phyloP scores from a whole-genome alignment of 2,113 vertebrate species.

The Bubo blakistoni region DNA sequence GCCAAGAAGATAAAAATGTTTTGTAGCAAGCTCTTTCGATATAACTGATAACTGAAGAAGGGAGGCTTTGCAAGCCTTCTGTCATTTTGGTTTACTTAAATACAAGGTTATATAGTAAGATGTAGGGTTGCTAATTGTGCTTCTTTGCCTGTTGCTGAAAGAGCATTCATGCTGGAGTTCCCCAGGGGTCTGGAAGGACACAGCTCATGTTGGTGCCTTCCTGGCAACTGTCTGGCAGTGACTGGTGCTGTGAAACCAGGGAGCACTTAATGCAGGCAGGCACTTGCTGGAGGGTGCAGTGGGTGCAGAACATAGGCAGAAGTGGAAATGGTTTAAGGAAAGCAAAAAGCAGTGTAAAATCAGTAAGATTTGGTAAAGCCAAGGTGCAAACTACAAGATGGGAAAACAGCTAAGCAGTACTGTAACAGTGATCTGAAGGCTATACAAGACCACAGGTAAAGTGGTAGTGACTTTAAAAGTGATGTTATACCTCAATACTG shows the following conservation, averaged over 20 bases:
- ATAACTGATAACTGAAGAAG: background rate
- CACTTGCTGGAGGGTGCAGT: background rate
- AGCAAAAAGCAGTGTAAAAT: background rate
- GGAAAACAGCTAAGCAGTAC: background rate
- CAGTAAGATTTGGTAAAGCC: background rate
- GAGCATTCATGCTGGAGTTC: background rate
- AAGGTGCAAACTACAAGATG: background rate
- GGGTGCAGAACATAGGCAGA: background rate
- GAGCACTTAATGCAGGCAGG: background rate
- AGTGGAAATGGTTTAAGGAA: background rate
- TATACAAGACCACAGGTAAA: background rate
- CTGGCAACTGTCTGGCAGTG: background rate
- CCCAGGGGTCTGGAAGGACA: background rate
- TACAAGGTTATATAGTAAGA: background rate
- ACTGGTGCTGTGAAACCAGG: background rate
- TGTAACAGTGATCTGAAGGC: background rate
- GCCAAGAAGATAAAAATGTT: background rate
- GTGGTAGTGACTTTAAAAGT: background rate
- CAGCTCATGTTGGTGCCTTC: background rate
- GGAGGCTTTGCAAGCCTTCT: background rate
- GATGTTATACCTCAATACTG: background rate
- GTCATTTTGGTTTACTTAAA: background rate
- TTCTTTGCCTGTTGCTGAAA: background rate
- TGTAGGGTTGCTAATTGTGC: background rate
- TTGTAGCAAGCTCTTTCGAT: background rate